Evolutionary conservation across 2,888 invertebrate genomes (phyloP).

Genomic region (Rhagonycha lutea): DNA sequence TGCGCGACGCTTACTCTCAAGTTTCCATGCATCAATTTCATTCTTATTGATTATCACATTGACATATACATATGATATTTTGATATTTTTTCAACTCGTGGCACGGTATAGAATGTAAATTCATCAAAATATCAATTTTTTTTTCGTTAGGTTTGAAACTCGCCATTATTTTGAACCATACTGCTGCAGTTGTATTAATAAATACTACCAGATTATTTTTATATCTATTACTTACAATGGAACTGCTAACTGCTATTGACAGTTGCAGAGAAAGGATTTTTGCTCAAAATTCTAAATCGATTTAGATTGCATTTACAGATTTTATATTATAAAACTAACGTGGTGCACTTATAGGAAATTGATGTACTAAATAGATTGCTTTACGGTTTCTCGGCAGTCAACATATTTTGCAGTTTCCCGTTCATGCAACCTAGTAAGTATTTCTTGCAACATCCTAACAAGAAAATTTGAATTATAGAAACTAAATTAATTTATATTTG

Average conservation of each 20-base stretch:
- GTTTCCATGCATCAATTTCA: too few relatives aligned
- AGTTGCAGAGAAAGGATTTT: not conserved
- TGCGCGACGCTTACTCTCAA: too few relatives aligned
- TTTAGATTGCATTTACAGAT: not conserved
- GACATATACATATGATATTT: too few relatives aligned
- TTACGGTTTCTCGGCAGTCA: not conserved
- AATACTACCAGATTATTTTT: too few relatives aligned
- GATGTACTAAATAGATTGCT: not conserved
- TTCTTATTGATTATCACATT: too few relatives aligned
- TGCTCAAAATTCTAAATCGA: not conserved
- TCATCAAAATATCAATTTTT: too few relatives aligned
- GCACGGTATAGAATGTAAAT: too few relatives aligned
- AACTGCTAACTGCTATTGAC: not conserved
- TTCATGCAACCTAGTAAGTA: not conserved
- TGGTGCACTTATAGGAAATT: not conserved
- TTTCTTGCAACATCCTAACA: too few relatives aligned
- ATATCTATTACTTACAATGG: not conserved
- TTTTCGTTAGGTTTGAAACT: too few relatives aligned
- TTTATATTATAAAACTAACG: not conserved
- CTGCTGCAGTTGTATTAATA: too few relatives aligned
- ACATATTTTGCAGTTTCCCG: not conserved
- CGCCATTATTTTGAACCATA: too few relatives aligned
- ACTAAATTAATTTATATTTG: not conserved
- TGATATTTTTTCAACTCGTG: too few relatives aligned
- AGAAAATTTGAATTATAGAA: not conserved